Base-by-base conservation (phyloP, 1,140 invertebrate genomes). In the Caenorhabditis inopinata region DNA sequence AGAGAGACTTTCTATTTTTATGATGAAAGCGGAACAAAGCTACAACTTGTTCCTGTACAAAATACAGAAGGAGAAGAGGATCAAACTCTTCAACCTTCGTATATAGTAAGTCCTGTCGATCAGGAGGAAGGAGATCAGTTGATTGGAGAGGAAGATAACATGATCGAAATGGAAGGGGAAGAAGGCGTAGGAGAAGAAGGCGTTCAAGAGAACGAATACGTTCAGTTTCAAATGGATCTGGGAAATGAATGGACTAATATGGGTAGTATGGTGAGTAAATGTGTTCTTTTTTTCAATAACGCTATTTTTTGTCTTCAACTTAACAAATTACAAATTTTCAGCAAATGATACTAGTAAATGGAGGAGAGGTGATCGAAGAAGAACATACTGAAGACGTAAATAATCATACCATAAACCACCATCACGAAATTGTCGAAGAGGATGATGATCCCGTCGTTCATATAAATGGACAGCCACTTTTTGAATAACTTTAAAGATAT, bases 321-420 rank as follows among this genome's bases (percentile, higher is more conserved):
- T 1, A 7, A 25, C 5, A 29, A 38, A 45, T 21, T 68, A 0
- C 0, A 14, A 45, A 45, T 21, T 38, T 42, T 45, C 42, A 68
- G 29, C 35, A 73, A 68, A 49, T 79, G 77, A 42, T 68, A 14
- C 38, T 68, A 12, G 53, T 79, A 16, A 46, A 79, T 16, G 53
- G 25, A 21, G 53, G 42, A 14, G 35, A 62, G 7, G 23, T 45
- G 9, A 2, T 49, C 5, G 47, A 42, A 62, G 77, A 25, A 42
- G 51, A 58, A 32, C 42, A 47, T 9, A 18, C 25, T 11, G 53
- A 58, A 2, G 32, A 68, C n/a, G 35, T 68, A n/a, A 25, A 68
- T 78, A 35, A 38, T 73, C 38, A 68, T 46, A 7, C n/a, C 14
- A 25, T 47, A n/a, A n/a, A n/a, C n/a, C n/a, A n/a, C n/a, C n/a